These are phyloP conservation scores for Rhodeus uyekii DNA, from an alignment of 2,797 vertebrate species.

Conservation along the genomic window DNA sequence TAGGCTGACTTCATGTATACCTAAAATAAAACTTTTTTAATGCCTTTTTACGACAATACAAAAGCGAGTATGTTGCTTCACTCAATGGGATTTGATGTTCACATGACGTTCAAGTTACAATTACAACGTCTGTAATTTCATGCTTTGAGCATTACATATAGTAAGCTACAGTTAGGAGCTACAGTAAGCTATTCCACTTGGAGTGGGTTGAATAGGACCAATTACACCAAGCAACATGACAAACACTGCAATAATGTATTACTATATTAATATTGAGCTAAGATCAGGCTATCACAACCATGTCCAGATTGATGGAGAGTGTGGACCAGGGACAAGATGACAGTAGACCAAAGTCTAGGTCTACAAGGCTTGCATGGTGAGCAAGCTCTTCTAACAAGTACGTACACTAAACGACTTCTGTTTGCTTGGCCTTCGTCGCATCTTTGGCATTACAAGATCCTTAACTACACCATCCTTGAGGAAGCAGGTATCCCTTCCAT, in stretches of 20 bases:
- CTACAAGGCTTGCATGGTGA: not conserved
- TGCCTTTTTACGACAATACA: not conserved
- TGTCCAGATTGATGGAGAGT: not conserved
- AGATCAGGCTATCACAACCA: not conserved
- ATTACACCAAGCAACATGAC: not conserved
- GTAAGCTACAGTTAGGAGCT: not conserved
- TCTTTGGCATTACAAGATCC: not conserved
- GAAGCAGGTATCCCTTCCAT: not conserved
- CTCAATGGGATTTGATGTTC: not conserved
- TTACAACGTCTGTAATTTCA: not conserved
- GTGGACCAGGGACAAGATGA: not conserved
- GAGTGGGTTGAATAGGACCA: too few relatives aligned
- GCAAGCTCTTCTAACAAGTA: not conserved
- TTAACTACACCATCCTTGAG: not conserved
- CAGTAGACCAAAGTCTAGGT: not conserved
- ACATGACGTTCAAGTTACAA: not conserved
- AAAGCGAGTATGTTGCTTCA: not conserved
- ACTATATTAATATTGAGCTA: not conserved
- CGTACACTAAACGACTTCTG: not conserved
- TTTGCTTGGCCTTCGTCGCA: not conserved
- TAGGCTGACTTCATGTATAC: slow-evolving; percentile 36
- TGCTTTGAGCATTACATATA: not conserved
- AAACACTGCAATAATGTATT: not conserved
- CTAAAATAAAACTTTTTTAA: not conserved
- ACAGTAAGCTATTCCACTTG: too few relatives aligned